Conservation (phyloP, 2,888 invertebrate genomes). For the Tetramorium bicarinatum region DNA sequence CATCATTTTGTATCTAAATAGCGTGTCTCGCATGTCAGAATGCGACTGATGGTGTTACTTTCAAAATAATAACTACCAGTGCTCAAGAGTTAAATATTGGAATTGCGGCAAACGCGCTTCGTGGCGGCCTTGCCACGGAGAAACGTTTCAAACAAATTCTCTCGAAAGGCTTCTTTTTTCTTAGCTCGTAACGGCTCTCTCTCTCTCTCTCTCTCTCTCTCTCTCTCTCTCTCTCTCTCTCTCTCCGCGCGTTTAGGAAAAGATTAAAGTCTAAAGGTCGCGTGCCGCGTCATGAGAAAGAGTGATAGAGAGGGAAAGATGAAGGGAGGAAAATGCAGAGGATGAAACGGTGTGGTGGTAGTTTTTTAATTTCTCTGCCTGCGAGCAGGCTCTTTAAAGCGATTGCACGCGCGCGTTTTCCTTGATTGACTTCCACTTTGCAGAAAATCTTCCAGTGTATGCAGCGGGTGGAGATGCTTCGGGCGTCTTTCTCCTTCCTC, state of each 20-base stretch:
- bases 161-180: constrained; percentile 7
- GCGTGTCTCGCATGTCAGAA: background rate
- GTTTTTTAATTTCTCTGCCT: constrained; percentile 58
- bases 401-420: constrained; percentile 61
- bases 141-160: constrained; percentile 40
- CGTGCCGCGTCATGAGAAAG: background rate
- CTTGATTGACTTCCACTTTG: constrained; percentile 68
- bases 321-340: background rate
- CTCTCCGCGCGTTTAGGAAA: constrained; percentile 6
- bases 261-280: constrained; percentile 59
- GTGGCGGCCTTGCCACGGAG: background rate
- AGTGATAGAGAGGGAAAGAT: background rate
- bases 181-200: constrained; percentile 21
- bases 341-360: constrained; percentile 21
- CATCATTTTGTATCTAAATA: background rate
- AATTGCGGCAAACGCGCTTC: constrained; percentile 1
- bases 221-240: background rate
- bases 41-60: background rate
- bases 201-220: no score
- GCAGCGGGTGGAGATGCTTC: constrained; percentile 60
- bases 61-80: background rate
- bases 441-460: constrained; percentile 62
- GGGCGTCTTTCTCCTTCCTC: background rate
- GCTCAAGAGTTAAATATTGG: constrained; percentile 24
- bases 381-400: constrained; percentile 67